Evolutionary conservation across 2,797 vertebrate species (phyloP), one percentile per base, ranked within the genome.

Genomic region (Sus cebifrons): DNA sequence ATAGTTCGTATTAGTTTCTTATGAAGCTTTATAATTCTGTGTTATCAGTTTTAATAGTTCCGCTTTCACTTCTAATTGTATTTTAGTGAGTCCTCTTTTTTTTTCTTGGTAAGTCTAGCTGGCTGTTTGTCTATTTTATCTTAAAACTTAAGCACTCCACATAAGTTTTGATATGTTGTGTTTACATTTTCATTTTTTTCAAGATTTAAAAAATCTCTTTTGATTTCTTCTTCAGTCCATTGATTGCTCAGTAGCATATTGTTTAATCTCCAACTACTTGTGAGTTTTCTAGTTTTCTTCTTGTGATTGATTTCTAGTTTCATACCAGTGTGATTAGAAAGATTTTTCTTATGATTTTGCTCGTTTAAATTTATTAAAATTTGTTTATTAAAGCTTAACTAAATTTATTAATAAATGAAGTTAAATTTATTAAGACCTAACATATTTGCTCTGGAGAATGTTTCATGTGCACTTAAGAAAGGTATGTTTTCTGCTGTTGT

Each of bases 371-470:
- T 73, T 86, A 44, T 86, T 86, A 40, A 62, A 27, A 73, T 36
- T 73, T 73, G 85, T 86, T 86, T 74, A 74, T 74, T 49, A 74
- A 74, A 14, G 71, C 40, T 74, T 74, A 74, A 74, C 25, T 74
- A 74, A 49, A 74, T 74, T 74, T 49, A 49, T 74, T 49, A 16
- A 74, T 16, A 56, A 56, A 56, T 36, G 36, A 36, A 36, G 36
- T 56, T 56, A 56, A 56, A 56, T 56, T 56, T 56, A 56, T 60
- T 73, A 36, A 73, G 36, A 56, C 25, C 54, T 86, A 44, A 52
- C 36, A 60, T 86, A 86, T 86, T 18, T 87, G 7, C 62, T 36
- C 32, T 73, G 36, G 36, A 36, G 36, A 36, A 36, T 36, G 36
- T 58, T 58, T 27, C 68, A 44, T 15, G 4, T 44, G 56, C 5